Evolutionary conservation across 2,797 vertebrate genomes (phyloP), one percentile per base, ranked within the genome.

Genomic region (Brachyrhaphis roseni): DNA sequence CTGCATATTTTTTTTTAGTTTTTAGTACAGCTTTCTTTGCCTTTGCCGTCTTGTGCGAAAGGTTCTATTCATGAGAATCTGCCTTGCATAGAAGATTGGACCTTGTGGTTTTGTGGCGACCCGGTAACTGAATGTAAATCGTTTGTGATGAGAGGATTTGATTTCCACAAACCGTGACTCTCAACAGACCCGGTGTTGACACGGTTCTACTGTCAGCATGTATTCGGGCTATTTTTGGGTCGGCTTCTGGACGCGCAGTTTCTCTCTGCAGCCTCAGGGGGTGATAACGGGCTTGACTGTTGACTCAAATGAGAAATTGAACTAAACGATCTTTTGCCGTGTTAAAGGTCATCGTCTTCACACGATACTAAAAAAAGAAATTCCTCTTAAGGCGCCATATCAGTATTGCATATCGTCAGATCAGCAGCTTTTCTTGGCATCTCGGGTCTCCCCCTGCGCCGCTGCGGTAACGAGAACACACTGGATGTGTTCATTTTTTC

Each of bases 401-500:
- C 23, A 23, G 13, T 75, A 31, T 34, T 5, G 70, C 13, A 20
- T 47, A 43, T 76, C 53, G 73, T 74, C 2, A 72, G 31, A 74
- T 72, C 16, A 71, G 34, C 36, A 45, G 1, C 6, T 34, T 49
- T 78, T 74, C 20, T 26, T 72, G 11, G 13, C 70, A 41, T 46
- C 16, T 47, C 70, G 31, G 68, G 49, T 72, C 81, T 55, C 16
- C 47, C 20, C 49, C 46, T 74, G 78, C 74, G 26, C 73, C 23
- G 5, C 49, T 13, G 71, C 72, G 76, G 16, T n/a, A 81, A 68
- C 73, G 23, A n/a, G 49, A 72, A 45, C 18, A 39, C 23, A 28
- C 6, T 2, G 73, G 77, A 82, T 78, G 45, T 83, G 72, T 81
- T 83, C 47, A 46, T 64, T 72, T 74, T 45, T 53, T 72, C 7